Evolutionary conservation across 1,140 invertebrate species (phyloP).

Genomic region (Rhyzopertha dominica): DNA sequence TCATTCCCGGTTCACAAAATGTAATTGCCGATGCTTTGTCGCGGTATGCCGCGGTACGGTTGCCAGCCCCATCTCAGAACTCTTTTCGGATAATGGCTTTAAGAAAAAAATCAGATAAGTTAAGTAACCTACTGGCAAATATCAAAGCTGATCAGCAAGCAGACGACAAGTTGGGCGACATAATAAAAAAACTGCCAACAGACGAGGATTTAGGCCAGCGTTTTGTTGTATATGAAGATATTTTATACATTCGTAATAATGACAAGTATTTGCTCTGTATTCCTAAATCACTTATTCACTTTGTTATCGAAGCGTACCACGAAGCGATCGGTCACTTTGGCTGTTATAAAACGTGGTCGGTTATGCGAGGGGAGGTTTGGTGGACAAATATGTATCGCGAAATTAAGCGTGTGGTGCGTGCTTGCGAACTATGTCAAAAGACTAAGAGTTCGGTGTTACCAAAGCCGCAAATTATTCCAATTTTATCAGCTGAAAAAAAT

Average conservation of each 20-base stretch:
- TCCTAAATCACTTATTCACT: not conserved
- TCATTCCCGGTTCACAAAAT: not conserved
- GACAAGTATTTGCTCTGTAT: constrained; percentile 2
- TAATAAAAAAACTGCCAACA: too few relatives aligned
- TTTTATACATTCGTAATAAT: not conserved
- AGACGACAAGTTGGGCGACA: too few relatives aligned
- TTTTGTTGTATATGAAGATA: not conserved
- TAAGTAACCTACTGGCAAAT: not conserved
- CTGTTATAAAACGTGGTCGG: constrained; percentile 1
- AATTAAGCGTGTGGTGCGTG: not conserved
- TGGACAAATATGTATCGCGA: constrained; percentile 1
- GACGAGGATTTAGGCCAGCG: too few relatives aligned
- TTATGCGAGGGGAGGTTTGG: constrained; percentile 1
- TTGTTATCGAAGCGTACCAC: constrained; percentile 3
- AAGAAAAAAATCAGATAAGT: too few relatives aligned
- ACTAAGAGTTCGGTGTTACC: too few relatives aligned
- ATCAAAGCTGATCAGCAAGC: not conserved
- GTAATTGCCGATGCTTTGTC: constrained; percentile 4
- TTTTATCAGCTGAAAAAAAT: too few relatives aligned
- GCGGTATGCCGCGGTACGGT: constrained; percentile 1
- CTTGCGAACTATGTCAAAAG: not conserved
- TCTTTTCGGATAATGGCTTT: not conserved
- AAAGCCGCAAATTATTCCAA: too few relatives aligned
- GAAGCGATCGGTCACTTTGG: constrained; percentile 2
- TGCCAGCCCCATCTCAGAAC: not conserved